Conservation (phyloP, 2,888 invertebrate genomes). For the Pomacea canaliculata region DNA sequence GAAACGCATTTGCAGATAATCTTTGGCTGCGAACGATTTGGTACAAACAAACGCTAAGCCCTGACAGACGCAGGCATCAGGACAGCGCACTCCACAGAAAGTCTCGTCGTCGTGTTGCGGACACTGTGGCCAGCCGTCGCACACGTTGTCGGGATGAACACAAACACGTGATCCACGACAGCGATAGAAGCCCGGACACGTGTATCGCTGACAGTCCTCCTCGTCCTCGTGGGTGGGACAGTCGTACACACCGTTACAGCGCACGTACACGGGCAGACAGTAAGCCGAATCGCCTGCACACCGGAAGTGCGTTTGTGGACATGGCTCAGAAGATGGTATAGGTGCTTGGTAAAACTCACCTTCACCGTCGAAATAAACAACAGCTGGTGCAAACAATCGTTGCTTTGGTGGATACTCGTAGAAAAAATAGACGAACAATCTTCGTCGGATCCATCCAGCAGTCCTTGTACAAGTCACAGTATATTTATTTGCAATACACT, state of each 20-base stretch:
- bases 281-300: not conserved
- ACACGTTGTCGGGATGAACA: conserved; percentile 19
- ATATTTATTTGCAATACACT: conserved; percentile 13
- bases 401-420: not conserved
- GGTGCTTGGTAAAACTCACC: conserved; percentile 1
- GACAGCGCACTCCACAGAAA: conserved; percentile 1
- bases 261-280: conserved; percentile 9
- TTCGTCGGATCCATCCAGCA: conserved; percentile 34
- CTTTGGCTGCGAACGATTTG: not conserved
- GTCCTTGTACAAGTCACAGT: conserved; percentile 23
- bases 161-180: conserved; percentile 27
- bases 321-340: not conserved
- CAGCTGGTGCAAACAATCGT: conserved; percentile 13
- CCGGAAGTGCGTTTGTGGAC: conserved; percentile 13
- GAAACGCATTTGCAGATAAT: not conserved
- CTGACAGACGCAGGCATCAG: conserved; percentile 13
- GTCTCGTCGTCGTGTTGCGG: no score
- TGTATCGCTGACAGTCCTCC: not conserved
- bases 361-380: not conserved
- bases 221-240: conserved; percentile 27
- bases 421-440: not conserved
- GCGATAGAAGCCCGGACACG: conserved; percentile 25
- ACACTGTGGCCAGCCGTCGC: no score
- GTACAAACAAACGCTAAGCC: conserved; percentile 12
- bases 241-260: conserved; percentile 11